A percentile compares a stretch with the other conserved stretches of the same genome.
phyloP scores from a whole-genome alignment of 1,140 invertebrate species.

The Anoplophora glabripennis region DNA sequence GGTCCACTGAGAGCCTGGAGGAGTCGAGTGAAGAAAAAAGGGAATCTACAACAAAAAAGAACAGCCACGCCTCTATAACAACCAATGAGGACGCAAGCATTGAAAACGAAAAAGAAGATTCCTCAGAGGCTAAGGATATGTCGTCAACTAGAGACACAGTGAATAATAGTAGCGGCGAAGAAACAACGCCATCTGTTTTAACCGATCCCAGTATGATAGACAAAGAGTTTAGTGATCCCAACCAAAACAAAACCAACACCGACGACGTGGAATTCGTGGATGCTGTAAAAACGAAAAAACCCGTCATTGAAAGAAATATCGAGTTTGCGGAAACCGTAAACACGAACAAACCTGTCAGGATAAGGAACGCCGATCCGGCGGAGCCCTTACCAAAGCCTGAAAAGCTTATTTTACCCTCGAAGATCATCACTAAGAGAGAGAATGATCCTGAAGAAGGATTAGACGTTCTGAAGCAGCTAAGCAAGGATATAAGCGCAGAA shows the following conservation, averaged over 20 bases:
- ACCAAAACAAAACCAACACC: neutral
- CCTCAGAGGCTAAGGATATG: slow-evolving; percentile 28
- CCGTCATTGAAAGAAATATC: slow-evolving; percentile 13
- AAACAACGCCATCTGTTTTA: slow-evolving; percentile 1
- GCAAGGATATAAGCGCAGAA: slow-evolving; percentile 29
- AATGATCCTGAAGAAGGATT: slow-evolving; percentile 22
- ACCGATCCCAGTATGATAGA: slow-evolving; percentile 8
- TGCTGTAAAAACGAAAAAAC: slow-evolving; percentile 12
- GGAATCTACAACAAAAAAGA: slow-evolving; percentile 35
- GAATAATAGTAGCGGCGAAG: slow-evolving; percentile 15
- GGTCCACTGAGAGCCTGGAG: slow-evolving; percentile 41
- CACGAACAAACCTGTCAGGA: slow-evolving; percentile 25
- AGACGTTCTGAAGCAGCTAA: slow-evolving; percentile 36
- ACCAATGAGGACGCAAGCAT: slow-evolving; percentile 41
- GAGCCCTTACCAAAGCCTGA: slow-evolving; percentile 24
- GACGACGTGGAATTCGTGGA: slow-evolving; percentile 7
- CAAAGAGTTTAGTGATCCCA: slow-evolving; percentile 9
- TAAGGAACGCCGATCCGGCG: slow-evolving; percentile 9
- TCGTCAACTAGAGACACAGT: slow-evolving; percentile 7
- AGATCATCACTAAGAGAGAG: slow-evolving; percentile 27
- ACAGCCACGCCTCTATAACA: slow-evolving; percentile 23
- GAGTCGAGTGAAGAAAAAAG: slow-evolving; percentile 33
- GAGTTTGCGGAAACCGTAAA: slow-evolving; percentile 24
- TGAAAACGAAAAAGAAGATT: slow-evolving; percentile 18
- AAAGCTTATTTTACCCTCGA: slow-evolving; percentile 16